These are phyloP conservation scores for Drosophila paracracens DNA, from an alignment of 2,888 invertebrate genomes.

Conservation along the genomic window DNA sequence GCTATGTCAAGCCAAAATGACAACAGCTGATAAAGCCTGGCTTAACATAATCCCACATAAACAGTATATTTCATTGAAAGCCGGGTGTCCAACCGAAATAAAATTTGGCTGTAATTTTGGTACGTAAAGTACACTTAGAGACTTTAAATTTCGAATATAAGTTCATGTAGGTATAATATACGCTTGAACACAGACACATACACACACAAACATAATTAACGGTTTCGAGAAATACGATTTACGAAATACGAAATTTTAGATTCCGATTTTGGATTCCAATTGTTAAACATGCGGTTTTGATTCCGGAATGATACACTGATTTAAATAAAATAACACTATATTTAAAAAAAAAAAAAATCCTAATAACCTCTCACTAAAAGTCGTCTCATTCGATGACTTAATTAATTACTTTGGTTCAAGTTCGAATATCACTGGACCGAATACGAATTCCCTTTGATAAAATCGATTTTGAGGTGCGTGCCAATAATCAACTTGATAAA, in stretches of 20 bases:
- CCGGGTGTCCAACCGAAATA: neutral
- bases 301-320: neutral
- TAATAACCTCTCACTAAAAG: neutral
- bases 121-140: neutral
- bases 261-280: neutral
- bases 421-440: neutral
- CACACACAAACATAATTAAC: neutral
- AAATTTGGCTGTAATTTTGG: neutral
- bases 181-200: no score
- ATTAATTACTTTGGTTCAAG: neutral
- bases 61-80: neutral
- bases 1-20: no score
- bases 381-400: neutral
- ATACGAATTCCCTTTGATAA: neutral
- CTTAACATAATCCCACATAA: no score
- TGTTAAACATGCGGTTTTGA: neutral
- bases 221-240: neutral
- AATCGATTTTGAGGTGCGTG: neutral
- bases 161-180: neutral
- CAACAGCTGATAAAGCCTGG: no score
- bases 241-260: no score
- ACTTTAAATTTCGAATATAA: neutral
- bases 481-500: neutral
- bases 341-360: neutral
- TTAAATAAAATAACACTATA: neutral